Evolutionary conservation across 1,140 invertebrate species (phyloP), one percentile per base, ranked within the genome.

Genomic region (Trichonephila inaurata): DNA sequence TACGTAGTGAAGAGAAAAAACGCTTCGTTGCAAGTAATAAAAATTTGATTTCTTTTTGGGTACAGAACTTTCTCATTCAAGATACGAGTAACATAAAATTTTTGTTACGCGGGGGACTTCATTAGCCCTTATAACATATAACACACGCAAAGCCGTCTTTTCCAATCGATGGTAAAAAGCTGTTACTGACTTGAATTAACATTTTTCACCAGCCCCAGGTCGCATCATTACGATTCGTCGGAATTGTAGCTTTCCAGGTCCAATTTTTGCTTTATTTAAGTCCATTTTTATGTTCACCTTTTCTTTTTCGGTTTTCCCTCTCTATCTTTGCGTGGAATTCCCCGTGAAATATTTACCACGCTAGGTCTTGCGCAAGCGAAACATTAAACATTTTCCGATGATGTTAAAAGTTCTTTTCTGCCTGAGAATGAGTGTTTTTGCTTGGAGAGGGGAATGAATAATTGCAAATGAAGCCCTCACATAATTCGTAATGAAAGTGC

Each of bases 351-450:
- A 28, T 64, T 87, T 64, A 44, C 33, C 85, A n/a, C n/a, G 21
- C 87, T 24, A 24, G 24, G 19, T 12, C 64, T 72, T 24, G 12
- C 40, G n/a, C 69, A 72, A 72, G 51, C 64, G 64, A 72, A 89
- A 44, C 64, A 66, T 72, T 72, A 89, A 89, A 89, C 33, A 24
- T 69, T 89, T 89, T 89, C 44, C 87, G 87, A 89, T 89, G 69
- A 89, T 89, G 62, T 72, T 21, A 18, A 18, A 60, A 85, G 18
- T 83, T 85, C 58, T 60, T 60, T 60, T 19, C 51, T 19, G 18
- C 2, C 72, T 40, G 24, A 12, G 16, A 85, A 85, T 85, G 58
- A 60, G 58, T 85, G 40, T 85, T 85, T 51, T 60, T 60, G 19
- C 44, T 51, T 51, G 10, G 51, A 51, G 51, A 58, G n/a, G n/a